phyloP scores from a whole-genome alignment of 2,113 vertebrate species.

The Vimba vimba region DNA sequence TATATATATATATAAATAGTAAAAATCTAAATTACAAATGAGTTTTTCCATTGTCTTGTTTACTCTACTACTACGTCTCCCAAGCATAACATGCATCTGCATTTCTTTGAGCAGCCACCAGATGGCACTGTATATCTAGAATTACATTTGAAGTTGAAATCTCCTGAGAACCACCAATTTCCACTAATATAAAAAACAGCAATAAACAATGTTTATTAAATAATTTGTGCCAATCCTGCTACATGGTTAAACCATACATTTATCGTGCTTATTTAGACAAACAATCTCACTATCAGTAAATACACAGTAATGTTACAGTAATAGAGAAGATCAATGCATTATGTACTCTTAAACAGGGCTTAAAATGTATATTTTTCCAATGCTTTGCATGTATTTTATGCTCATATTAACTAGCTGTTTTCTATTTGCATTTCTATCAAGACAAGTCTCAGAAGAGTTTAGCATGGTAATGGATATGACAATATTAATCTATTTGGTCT shows the following conservation, averaged over 20 bases:
- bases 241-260: neutral
- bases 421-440: too few relatives aligned
- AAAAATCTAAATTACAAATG: neutral
- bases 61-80: neutral
- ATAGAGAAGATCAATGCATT: neutral
- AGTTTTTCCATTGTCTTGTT: neutral
- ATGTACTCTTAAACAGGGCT: too few relatives aligned
- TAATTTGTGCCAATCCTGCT: neutral
- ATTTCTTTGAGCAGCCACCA: conserved; percentile 28
- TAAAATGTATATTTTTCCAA: neutral
- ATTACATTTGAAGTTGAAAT: neutral
- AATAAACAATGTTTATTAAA: conserved; percentile 18
- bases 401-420: too few relatives aligned
- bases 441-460: too few relatives aligned
- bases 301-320: neutral
- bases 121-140: conserved; percentile 30
- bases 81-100: neutral
- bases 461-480: too few relatives aligned
- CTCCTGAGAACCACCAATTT: neutral
- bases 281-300: neutral
- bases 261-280: neutral
- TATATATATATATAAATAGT: too few relatives aligned
- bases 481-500: too few relatives aligned
- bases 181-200: conserved; percentile 2
- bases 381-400: too few relatives aligned